Evolutionary conservation across 2,797 vertebrate genomes (phyloP).

Genomic region (Xiphophorus birchmanni): DNA sequence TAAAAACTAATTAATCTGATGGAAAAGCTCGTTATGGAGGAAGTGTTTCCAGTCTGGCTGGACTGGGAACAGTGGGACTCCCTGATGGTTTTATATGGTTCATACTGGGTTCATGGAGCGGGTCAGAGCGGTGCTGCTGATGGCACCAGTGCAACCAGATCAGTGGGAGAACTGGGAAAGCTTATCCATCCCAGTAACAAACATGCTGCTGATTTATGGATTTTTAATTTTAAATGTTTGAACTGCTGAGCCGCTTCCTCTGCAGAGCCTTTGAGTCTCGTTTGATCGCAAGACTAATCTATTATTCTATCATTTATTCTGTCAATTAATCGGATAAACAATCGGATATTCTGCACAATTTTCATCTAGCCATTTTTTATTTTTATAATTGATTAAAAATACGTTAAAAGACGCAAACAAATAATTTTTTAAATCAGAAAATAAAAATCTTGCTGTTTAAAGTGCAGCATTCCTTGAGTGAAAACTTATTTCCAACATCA

Average conservation of each 20-base stretch:
- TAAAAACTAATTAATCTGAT: background rate
- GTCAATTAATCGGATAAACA: no score
- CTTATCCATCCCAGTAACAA: background rate
- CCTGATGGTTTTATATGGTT: background rate
- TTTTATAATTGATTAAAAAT: no score
- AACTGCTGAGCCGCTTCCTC: conserved; percentile 1
- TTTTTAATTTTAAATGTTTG: background rate
- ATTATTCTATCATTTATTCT: no score
- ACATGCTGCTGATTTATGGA: background rate
- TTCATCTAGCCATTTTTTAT: no score
- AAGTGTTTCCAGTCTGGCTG: background rate
- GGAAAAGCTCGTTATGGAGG: background rate
- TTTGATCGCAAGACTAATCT: conserved; percentile 4
- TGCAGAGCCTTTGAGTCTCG: background rate
- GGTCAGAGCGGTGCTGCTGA: background rate
- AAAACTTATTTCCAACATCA: no score
- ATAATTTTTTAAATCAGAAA: no score
- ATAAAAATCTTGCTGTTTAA: no score
- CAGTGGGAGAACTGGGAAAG: background rate
- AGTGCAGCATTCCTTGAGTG: no score
- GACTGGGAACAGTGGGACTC: conserved; percentile 1
- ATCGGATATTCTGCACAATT: no score
- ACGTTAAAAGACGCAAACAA: no score
- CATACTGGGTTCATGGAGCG: background rate
- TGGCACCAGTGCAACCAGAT: background rate